Percentiles rank a stretch among this genome's conserved stretches.
Evolutionary conservation across 2,113 vertebrate species (phyloP).

Genomic region (Corynorhinus townsendii): DNA sequence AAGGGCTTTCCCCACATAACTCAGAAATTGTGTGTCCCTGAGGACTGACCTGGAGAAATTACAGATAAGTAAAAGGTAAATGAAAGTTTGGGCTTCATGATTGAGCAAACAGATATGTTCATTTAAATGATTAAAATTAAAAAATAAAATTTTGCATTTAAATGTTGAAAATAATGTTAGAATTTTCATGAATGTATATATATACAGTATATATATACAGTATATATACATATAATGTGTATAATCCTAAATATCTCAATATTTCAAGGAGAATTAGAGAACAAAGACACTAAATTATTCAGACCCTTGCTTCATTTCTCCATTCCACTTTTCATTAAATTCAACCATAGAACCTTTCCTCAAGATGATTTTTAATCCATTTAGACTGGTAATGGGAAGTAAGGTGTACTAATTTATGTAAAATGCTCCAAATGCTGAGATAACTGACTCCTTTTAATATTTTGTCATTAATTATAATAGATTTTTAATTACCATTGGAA

Average conservation of each 20-base stretch:
- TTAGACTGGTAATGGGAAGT: constrained; percentile 26
- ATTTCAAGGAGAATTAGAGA: not conserved
- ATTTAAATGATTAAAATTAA: not conserved
- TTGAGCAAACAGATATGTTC: not conserved
- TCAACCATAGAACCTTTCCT: not conserved
- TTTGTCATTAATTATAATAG: constrained; percentile 73
- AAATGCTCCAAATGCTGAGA: constrained; percentile 58
- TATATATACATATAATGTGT: too few relatives aligned
- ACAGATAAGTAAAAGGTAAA: not conserved
- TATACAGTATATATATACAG: not conserved
- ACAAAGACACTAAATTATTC: not conserved
- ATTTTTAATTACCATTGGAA: constrained; percentile 72
- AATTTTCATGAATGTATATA: not conserved
- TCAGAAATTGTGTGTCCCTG: not conserved
- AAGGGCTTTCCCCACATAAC: not conserved
- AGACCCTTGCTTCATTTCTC: not conserved
- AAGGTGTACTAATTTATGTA: constrained; percentile 57
- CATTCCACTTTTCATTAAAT: constrained; percentile 10
- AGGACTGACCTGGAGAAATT: not conserved
- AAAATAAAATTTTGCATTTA: not conserved
- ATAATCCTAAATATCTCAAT: not conserved
- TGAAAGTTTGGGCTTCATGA: not conserved
- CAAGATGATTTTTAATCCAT: constrained; percentile 37
- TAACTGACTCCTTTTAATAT: constrained; percentile 57
- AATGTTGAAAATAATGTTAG: not conserved